Conservation (phyloP, 2,797 vertebrate species). For the Discoglossus pictus region DNA sequence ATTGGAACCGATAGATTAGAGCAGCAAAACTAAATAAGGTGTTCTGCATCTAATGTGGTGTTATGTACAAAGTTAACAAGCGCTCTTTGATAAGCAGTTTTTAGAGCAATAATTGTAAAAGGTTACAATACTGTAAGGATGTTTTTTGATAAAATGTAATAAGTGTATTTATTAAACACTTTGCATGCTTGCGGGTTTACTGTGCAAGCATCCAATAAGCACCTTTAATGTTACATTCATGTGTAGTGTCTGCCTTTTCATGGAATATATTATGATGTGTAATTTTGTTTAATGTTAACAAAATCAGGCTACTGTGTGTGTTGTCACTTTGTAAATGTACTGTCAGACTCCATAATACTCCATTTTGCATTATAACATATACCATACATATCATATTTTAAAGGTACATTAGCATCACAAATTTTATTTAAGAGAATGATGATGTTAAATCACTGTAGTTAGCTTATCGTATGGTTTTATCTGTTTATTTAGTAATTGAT, state of each 20-base stretch:
- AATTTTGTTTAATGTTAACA: constrained; percentile 22
- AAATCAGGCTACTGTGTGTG: neutral
- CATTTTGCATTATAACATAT: constrained; percentile 43
- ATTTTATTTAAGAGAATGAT: too few relatives aligned
- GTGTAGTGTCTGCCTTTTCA: constrained; percentile 66
- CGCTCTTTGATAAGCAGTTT: constrained; percentile 76
- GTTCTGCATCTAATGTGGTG: constrained; percentile 60
- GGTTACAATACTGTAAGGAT: constrained; percentile 73
- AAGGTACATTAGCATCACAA: too few relatives aligned
- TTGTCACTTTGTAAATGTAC: neutral
- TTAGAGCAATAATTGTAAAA: constrained; percentile 81
- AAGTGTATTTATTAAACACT: constrained; percentile 76
- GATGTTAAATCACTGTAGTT: too few relatives aligned
- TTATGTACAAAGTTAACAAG: constrained; percentile 68
- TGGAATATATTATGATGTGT: constrained; percentile 69
- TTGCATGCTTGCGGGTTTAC: constrained; percentile 66
- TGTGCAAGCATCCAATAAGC: constrained; percentile 79
- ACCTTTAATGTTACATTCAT: constrained; percentile 82
- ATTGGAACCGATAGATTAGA: constrained; percentile 53
- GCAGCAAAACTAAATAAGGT: constrained; percentile 61
- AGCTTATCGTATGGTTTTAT: too few relatives aligned
- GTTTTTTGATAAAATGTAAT: constrained; percentile 71
- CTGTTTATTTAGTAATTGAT: too few relatives aligned
- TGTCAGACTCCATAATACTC: constrained; percentile 10
- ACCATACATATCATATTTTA: constrained; percentile 62